Percentiles rank a stretch among this genome's conserved stretches.
phyloP scores from a whole-genome alignment of 1,140 invertebrate genomes.

The Lutraria rhynchaena region DNA sequence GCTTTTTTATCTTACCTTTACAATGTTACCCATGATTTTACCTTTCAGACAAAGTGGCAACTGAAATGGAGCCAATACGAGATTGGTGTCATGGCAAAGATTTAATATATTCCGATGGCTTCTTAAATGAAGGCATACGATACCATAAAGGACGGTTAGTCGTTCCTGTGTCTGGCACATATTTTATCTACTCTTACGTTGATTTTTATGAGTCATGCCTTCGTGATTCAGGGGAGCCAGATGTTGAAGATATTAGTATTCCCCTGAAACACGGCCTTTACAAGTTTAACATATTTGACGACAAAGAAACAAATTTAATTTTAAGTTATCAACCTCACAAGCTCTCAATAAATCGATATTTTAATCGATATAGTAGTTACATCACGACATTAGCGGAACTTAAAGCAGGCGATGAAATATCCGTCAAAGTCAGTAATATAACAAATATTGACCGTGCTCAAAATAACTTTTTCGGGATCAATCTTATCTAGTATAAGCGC shows the following conservation, averaged over 20 bases:
- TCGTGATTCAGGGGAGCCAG: neutral
- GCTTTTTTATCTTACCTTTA: too few species aligned
- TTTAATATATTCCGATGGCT: neutral
- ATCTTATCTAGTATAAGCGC: too few species aligned
- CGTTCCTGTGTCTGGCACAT: neutral
- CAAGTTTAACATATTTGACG: neutral
- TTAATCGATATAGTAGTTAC: constrained; percentile 6
- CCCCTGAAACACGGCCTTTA: too few species aligned
- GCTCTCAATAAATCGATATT: neutral
- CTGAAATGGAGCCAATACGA: neutral
- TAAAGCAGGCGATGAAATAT: too few species aligned
- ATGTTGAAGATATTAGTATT: neutral
- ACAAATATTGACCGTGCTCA: too few species aligned
- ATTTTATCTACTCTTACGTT: constrained; percentile 2
- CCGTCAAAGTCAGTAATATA: too few species aligned
- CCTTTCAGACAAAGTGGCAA: too few species aligned
- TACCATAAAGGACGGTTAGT: neutral
- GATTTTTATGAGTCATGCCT: neutral
- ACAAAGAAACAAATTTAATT: neutral
- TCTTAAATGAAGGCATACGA: neutral
- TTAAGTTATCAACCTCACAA: neutral
- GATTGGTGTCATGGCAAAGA: neutral
- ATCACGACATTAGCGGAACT: too few species aligned
- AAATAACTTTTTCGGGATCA: too few species aligned
- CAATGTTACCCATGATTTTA: too few species aligned